Conservation (phyloP, 2,113 vertebrate species). For the Hymenochirus boettgeri region DNA sequence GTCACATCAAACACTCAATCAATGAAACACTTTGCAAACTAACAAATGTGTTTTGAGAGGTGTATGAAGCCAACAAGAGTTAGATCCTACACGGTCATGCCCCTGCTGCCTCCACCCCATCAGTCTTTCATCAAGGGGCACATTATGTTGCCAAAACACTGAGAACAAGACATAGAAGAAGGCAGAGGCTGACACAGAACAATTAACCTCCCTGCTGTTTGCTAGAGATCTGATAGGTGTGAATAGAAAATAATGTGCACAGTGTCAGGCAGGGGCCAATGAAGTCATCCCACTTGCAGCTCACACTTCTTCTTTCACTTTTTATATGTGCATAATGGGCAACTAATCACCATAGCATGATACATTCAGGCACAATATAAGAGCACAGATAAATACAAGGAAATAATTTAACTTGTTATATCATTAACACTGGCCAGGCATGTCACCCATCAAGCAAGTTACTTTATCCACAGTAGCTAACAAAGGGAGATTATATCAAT, state of each 20-base stretch:
- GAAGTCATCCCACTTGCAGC: background rate
- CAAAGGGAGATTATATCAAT: no score
- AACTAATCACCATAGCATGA: no score
- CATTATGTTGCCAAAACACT: slow-evolving; percentile 41
- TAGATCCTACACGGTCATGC: slow-evolving; percentile 6
- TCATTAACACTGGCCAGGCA: no score
- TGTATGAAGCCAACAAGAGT: slow-evolving; percentile 28
- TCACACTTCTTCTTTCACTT: background rate
- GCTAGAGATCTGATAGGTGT: slow-evolving; percentile 39
- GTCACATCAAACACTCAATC: no score
- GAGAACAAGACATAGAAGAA: slow-evolving; percentile 34
- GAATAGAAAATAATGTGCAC: slow-evolving; percentile 28
- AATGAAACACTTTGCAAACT: slow-evolving; percentile 25
- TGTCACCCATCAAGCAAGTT: no score
- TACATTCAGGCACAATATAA: no score
- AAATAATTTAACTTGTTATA: no score
- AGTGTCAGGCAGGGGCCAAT: slow-evolving; percentile 15
- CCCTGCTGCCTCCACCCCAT: slow-evolving; percentile 7
- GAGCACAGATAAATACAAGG: no score
- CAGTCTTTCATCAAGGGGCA: slow-evolving; percentile 32
- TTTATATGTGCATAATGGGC: background rate
- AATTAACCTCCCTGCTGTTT: slow-evolving; percentile 40
- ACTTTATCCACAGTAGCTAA: no score
- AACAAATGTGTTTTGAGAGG: slow-evolving; percentile 25
- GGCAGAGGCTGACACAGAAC: slow-evolving; percentile 28